Conservation (phyloP, 2,797 vertebrate genomes). For the Lacerta agilis region DNA sequence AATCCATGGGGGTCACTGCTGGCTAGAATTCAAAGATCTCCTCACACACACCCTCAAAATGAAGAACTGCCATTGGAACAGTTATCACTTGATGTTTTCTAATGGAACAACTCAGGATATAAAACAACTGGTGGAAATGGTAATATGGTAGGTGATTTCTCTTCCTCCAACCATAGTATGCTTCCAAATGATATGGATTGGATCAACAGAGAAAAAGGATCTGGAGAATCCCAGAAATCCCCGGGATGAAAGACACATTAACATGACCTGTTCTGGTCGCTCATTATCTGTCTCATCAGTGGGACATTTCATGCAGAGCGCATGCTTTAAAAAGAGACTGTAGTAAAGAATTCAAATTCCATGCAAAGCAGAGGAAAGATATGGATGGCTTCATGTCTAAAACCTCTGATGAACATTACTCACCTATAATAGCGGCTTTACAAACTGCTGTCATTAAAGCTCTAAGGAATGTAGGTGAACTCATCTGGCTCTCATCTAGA, state of each 20-base stretch:
- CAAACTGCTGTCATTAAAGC: slow-evolving; percentile 98
- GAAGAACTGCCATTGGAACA: too few relatives aligned
- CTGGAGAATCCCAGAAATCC: too few relatives aligned
- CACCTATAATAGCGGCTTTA: slow-evolving; percentile 97
- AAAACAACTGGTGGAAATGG: not conserved
- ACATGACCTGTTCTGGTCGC: not conserved
- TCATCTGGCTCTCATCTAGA: slow-evolving; percentile 95
- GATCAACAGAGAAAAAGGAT: not conserved
- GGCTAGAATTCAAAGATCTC: not conserved
- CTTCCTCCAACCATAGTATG: not conserved
- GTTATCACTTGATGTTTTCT: not conserved
- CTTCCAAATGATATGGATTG: not conserved
- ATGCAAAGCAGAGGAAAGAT: not conserved
- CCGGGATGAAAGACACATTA: not conserved
- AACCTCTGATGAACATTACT: slow-evolving; percentile 61
- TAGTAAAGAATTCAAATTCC: not conserved
- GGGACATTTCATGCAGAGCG: too few relatives aligned
- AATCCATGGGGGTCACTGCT: not conserved
- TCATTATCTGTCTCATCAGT: not conserved
- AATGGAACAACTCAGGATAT: rapidly evolving
- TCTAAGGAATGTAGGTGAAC: slow-evolving; percentile 95
- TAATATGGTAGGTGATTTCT: not conserved
- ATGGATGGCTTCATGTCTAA: not conserved
- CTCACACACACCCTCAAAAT: not conserved
- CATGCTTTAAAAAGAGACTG: not conserved